phyloP scores from a whole-genome alignment of 2,797 vertebrate genomes.

The Danio kyathit region DNA sequence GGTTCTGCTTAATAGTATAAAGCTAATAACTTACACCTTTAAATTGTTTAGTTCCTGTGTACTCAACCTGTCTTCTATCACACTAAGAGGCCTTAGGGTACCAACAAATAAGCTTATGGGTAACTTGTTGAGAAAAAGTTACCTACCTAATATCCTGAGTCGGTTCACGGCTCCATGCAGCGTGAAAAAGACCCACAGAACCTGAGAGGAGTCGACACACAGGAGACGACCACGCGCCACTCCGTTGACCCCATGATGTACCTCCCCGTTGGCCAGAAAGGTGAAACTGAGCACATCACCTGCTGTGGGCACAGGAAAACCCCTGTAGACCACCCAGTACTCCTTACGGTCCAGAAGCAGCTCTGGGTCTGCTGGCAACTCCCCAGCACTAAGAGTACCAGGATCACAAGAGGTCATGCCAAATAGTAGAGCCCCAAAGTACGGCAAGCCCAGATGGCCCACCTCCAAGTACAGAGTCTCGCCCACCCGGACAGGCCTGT shows the following conservation, averaged over 20 bases:
- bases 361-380: conserved; percentile 93
- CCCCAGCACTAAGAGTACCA: conserved; percentile 85
- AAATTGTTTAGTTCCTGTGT: too few relatives aligned
- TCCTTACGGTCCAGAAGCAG: conserved; percentile 96
- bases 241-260: conserved; percentile 92
- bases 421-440: conserved; percentile 90
- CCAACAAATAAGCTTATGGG: too few relatives aligned
- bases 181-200: conserved; percentile 95
- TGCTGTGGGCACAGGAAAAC: conserved; percentile 86
- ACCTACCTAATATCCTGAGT: conserved; percentile 92
- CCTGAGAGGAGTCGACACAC: conserved; percentile 95
- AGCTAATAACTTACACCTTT: too few relatives aligned
- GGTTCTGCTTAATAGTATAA: too few relatives aligned
- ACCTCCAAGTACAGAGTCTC: conserved; percentile 95
- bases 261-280: conserved; percentile 90
- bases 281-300: conserved; percentile 95
- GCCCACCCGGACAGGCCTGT: conserved; percentile 90
- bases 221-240: conserved; percentile 89
- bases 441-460: conserved; percentile 90
- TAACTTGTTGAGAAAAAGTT: too few relatives aligned
- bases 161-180: conserved; percentile 94
- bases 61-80: too few relatives aligned
- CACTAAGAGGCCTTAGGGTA: too few relatives aligned
- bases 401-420: conserved; percentile 98
- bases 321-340: conserved; percentile 97